Conservation (phyloP, 2,888 invertebrate species). For the Acanthosepion lycidas region DNA sequence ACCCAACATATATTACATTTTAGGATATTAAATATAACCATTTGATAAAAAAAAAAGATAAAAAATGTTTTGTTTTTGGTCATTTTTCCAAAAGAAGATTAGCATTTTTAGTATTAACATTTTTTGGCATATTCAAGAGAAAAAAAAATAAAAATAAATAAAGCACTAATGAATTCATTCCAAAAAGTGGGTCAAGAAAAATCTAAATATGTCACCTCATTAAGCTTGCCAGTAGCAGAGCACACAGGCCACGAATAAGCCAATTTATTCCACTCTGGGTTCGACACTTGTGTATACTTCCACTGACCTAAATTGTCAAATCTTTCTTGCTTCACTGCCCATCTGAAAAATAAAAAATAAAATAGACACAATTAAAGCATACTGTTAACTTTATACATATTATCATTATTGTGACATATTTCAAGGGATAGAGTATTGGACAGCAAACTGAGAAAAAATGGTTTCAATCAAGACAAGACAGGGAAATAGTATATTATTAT, state of each 20-base stretch:
- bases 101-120: background rate
- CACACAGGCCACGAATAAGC: slow-evolving; percentile 74
- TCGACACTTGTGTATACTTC: slow-evolving; percentile 71
- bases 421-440: background rate
- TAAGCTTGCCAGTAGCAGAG: slow-evolving; percentile 65
- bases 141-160: too few relatives aligned
- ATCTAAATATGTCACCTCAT: slow-evolving; percentile 62
- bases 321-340: slow-evolving; percentile 74
- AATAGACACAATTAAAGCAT: background rate
- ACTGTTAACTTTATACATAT: background rate
- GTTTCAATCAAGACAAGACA: background rate
- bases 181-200: background rate
- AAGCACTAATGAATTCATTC: background rate
- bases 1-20: too few relatives aligned
- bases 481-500: too few relatives aligned
- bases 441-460: too few relatives aligned
- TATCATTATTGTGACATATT: background rate
- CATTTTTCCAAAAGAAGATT: background rate
- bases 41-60: too few relatives aligned
- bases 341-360: slow-evolving; percentile 60
- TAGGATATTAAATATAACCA: too few relatives aligned
- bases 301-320: slow-evolving; percentile 74
- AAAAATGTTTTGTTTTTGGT: too few relatives aligned
- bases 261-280: slow-evolving; percentile 73
- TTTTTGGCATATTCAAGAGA: background rate